Base-by-base conservation (phyloP, 2,888 invertebrate genomes). In the Calliphora vomitoria region DNA sequence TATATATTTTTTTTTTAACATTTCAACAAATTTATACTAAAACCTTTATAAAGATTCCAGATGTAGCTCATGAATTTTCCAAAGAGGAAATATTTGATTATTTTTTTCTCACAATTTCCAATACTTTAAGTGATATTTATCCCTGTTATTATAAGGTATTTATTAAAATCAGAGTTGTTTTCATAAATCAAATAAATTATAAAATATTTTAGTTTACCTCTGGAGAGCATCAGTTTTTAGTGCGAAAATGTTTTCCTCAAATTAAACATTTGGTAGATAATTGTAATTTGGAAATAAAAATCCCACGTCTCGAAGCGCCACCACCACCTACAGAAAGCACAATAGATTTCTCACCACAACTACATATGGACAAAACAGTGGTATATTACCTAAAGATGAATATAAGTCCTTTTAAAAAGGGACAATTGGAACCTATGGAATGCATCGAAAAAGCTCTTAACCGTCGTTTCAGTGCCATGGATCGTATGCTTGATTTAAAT, bases 71-170 rank as follows among this genome's bases (percentile, higher is more conserved):
- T 13, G 87, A 89, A 15, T 90, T 90, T 13, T 64, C 68, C 1
- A 91, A 92, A 82, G 90, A 90, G 3, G 85, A 89, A 84, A 84
- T 93, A 3, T 90, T 93, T 74, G 91, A 92, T 72, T 91, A 90
- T 20, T 91, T 93, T 50, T 93, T 92, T 58, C 88, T 91, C 13
- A 87, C 89, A 0, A 81, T 92, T 4, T 90, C 91, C n/a, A 86
- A 89, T 0, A 82, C 78, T 3, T 64, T 90, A 1, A 89, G 90
- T 50, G 92, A 92, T 53, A 89, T 93, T 10, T 93, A 92, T 90
- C 93, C 93, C 0, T 93, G 93, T 75, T 92, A 93, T 84, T 92
- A 93, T 79, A 91, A 91, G 89, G 93, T 93, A 85, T 88, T 78
- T 5, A 11, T 3, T 0, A 0, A 18, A 20, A 4, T 1, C 4